Evolutionary conservation across 1,140 invertebrate genomes (phyloP), one percentile per base, ranked within the genome.

Genomic region (Magallana gigas): DNA sequence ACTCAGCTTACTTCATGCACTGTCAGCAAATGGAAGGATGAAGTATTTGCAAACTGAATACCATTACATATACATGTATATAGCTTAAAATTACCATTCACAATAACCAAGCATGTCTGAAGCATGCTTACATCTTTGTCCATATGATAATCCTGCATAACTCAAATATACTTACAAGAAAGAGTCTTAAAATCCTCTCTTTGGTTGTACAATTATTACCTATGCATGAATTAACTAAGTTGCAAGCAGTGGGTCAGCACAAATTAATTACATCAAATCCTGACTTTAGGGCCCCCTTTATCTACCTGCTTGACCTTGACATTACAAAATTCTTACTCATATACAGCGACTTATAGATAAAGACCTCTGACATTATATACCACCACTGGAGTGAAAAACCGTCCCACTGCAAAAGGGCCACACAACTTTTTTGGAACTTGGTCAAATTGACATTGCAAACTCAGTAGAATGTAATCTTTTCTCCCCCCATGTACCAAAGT

Each of bases 251-350:
- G 68, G 68, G 68, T 76, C 68, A 76, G 68, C 23, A 29, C 18
- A 36, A 76, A 76, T 76, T 76, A 76, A 76, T 76, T 76, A 76
- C 68, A 29, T 76, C 68, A 76, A 76, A 76, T 76, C 68, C 68
- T 76, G 68, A 76, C 68, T 76, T 76, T 76, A 76, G 68, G 68
- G 68, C 18, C 68, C 60, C 60, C 68, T 76, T 76, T 76, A 76
- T 76, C 68, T 76, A 76, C 23, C 68, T 76, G 68, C 12, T 8
- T 76, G 68, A 36, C 68, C 68, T 76, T 76, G 68, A 76, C 68
- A 8, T 76, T 76, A 76, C 23, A 76, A 3, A 12, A 29, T 76
- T 29, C 68, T 76, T 76, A 64, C 60, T 64, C 18, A 64, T n/a
- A 64, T 64, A 18, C 18, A 76, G 4, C 23, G 23, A 29, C 23